Percentiles rank a stretch among this genome's conserved stretches.
phyloP scores from a whole-genome alignment of 1,140 invertebrate genomes.

The Zaprionus ghesquierei region DNA sequence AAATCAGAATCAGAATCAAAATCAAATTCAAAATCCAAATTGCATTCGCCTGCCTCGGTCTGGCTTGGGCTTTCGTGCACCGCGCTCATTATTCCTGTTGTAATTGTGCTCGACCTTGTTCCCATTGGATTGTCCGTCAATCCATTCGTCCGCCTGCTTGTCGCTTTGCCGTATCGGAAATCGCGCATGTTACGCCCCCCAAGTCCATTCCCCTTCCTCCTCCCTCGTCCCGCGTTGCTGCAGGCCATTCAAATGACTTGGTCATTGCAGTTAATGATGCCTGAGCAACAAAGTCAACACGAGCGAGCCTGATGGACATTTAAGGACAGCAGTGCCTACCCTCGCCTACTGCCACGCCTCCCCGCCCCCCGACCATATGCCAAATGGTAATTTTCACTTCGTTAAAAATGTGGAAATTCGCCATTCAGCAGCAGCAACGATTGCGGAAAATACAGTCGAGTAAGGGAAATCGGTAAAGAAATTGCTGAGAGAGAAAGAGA shows the following conservation, averaged over 20 bases:
- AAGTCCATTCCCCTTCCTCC: no score
- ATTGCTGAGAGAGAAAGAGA: no score
- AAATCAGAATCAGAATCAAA: no score
- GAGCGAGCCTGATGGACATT: slow-evolving; percentile 43
- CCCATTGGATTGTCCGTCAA: slow-evolving; percentile 46
- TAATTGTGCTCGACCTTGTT: slow-evolving; percentile 64
- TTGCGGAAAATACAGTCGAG: background rate
- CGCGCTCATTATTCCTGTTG: slow-evolving; percentile 50
- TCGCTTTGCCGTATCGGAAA: slow-evolving; percentile 55
- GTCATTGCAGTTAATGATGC: slow-evolving; percentile 78
- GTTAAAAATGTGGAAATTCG: slow-evolving; percentile 64
- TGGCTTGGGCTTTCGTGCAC: slow-evolving; percentile 41
- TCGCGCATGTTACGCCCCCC: slow-evolving; percentile 60
- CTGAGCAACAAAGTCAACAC: slow-evolving; percentile 49
- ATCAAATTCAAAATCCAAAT: no score
- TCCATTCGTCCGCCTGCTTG: background rate
- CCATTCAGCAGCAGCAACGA: slow-evolving; percentile 52
- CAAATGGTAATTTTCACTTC: slow-evolving; percentile 74
- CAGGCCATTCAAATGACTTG: slow-evolving; percentile 64
- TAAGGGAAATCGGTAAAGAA: background rate
- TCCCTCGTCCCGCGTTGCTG: background rate
- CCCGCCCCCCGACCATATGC: slow-evolving; percentile 25
- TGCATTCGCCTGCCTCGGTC: background rate
- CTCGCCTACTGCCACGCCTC: background rate
- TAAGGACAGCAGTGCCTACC: slow-evolving; percentile 25